These are phyloP conservation scores for Mormyrus iriodes DNA, from an alignment of 2,113 vertebrate species.

Conservation along the genomic window DNA sequence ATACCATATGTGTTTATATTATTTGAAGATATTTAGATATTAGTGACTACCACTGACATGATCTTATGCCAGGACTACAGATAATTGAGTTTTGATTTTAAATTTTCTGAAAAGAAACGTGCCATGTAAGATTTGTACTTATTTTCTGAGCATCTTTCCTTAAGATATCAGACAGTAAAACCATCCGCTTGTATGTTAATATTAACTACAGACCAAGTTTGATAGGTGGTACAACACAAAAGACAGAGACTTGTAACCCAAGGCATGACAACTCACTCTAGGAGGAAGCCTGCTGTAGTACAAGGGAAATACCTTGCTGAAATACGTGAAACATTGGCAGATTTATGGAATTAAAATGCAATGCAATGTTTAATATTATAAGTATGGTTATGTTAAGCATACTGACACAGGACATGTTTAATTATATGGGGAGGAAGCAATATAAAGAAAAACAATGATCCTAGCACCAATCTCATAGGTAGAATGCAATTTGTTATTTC, in stretches of 20 bases:
- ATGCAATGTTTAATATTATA: not conserved
- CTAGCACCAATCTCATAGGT: not conserved
- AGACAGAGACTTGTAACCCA: not conserved
- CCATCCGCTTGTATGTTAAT: not conserved
- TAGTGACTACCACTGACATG: not conserved
- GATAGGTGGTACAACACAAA: not conserved
- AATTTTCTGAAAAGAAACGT: not conserved
- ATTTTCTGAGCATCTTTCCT: not conserved
- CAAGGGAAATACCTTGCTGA: not conserved
- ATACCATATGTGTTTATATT: not conserved
- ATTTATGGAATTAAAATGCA: not conserved
- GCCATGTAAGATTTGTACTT: not conserved
- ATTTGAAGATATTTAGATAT: not conserved
- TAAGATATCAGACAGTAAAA: not conserved
- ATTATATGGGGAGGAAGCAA: not conserved
- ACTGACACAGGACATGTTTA: not conserved
- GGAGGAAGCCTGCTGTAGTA: not conserved
- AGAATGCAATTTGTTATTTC: not conserved
- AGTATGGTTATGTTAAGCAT: not conserved
- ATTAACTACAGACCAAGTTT: not conserved
- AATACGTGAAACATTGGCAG: not conserved
- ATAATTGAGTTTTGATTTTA: not conserved
- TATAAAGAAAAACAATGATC: not conserved
- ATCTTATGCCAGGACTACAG: not conserved
- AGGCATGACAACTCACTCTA: not conserved